Base-by-base conservation (phyloP, 2,888 invertebrate species). In the Sussaba pulchella region DNA sequence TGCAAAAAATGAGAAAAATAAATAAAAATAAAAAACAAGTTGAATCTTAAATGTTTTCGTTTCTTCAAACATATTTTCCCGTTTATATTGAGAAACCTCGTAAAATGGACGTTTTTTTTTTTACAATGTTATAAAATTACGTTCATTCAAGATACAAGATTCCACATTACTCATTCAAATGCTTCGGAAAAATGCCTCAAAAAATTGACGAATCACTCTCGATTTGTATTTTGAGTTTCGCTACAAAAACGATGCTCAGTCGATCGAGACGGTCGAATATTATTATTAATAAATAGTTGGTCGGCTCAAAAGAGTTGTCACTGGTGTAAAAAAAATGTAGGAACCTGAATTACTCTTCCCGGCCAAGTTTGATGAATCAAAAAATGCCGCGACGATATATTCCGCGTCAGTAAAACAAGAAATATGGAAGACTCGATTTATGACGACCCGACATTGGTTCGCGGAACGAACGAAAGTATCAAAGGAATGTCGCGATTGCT, bases 401-500 rank as follows among this genome's bases (percentile, higher is more conserved):
- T n/a, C 17, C 21, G 41, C 67, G 26, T 54, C 17, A 41, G 39
- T 41, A 9, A 14, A 10, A 19, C n/a, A n/a, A n/a, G 12, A 19
- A 54, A 43, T 39, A 9, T 66, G 73, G 73, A 74, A 74, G 73
- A 74, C 73, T 41, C 39, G 6, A 39, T n/a, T 61, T 24, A 50
- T 31, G 10, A 63, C 52, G 39, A 41, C 26, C 17, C 10, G 12
- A 52, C 31, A 14, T 64, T 21, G 10, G 54, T 31, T 6, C 47
- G 41, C 14, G 50, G 17, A 59, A 72, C 47, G 26, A 54, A 24
- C 45, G 17, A 54, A n/a, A 54, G 66, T 66, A 66, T 78, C 36
- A 14, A 24, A 45, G 78, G 78, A 78, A 78, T 78, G 63, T 73
- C 45, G 59, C 61, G 21, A 45, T 12, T 3, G 17, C 12, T 57